phyloP scores from a whole-genome alignment of 1,140 invertebrate genomes.

The Anadara kagoshimensis region DNA sequence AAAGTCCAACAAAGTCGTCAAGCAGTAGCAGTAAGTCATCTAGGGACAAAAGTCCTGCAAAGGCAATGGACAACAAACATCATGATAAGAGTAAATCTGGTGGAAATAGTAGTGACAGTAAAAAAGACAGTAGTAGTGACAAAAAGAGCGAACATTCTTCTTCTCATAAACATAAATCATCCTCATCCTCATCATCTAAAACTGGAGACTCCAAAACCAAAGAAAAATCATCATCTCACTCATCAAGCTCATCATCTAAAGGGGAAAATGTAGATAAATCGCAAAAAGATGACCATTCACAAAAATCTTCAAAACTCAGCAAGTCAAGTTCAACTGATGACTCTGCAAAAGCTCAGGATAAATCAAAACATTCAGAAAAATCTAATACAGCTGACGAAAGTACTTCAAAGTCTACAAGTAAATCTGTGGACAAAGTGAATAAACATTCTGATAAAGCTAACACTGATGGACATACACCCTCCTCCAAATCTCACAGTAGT shows the following conservation, averaged over 20 bases:
- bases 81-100: constrained; percentile 29
- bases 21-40: too few species aligned
- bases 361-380: background rate
- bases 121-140: background rate
- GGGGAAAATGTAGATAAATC: background rate
- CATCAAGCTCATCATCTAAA: background rate
- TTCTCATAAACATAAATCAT: constrained; percentile 1
- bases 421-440: too few species aligned
- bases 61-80: background rate
- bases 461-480: background rate
- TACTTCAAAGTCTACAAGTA: too few species aligned
- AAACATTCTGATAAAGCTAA: too few species aligned
- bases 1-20: too few species aligned
- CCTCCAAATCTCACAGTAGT: background rate
- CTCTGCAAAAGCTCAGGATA: constrained; percentile 5
- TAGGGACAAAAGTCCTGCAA: background rate
- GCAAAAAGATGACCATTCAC: background rate
- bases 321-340: constrained; percentile 1
- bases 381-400: too few species aligned
- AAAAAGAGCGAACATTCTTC: constrained; percentile 8
- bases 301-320: background rate
- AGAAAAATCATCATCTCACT: background rate
- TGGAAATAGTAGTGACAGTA: background rate
- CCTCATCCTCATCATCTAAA: background rate
- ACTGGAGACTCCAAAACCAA: background rate